Percentiles rank a stretch among this genome's conserved stretches.
Conservation (phyloP, 2,797 vertebrate species). For the Podarcis siculus region DNA sequence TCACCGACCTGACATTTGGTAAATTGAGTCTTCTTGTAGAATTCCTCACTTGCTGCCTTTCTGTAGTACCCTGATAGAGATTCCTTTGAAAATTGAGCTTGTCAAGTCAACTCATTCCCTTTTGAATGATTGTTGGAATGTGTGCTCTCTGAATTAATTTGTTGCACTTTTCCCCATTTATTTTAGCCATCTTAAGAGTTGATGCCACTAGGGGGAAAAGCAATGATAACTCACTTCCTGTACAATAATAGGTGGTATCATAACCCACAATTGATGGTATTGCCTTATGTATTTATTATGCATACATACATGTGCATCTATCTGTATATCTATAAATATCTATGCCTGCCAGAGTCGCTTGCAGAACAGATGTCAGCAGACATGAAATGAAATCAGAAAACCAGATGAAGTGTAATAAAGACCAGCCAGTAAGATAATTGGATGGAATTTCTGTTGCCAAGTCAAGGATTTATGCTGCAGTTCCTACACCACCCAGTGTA, state of each 20-base stretch:
- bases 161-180: constrained; percentile 24
- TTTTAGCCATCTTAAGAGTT: constrained; percentile 48
- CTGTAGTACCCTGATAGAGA: constrained; percentile 53
- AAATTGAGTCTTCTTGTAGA: constrained; percentile 65
- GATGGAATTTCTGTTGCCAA: constrained; percentile 25
- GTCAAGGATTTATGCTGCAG: constrained; percentile 3
- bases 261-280: not conserved
- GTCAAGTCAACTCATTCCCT: constrained; percentile 56
- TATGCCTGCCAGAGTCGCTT: not conserved
- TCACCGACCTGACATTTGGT: constrained; percentile 57
- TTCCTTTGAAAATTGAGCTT: constrained; percentile 69
- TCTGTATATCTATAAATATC: not conserved
- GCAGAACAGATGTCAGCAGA: constrained; percentile 20
- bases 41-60: constrained; percentile 67
- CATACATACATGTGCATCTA: not conserved
- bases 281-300: not conserved
- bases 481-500: constrained; percentile 13
- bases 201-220: not conserved
- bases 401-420: not conserved
- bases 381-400: constrained; percentile 46
- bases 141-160: rapidly evolving
- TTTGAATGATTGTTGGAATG: constrained; percentile 31
- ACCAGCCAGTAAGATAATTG: not conserved
- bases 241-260: constrained; percentile 10
- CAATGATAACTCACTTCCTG: constrained; percentile 3